Evolutionary conservation across 2,113 vertebrate genomes (phyloP).

Genomic region (Zosterops lateralis): DNA sequence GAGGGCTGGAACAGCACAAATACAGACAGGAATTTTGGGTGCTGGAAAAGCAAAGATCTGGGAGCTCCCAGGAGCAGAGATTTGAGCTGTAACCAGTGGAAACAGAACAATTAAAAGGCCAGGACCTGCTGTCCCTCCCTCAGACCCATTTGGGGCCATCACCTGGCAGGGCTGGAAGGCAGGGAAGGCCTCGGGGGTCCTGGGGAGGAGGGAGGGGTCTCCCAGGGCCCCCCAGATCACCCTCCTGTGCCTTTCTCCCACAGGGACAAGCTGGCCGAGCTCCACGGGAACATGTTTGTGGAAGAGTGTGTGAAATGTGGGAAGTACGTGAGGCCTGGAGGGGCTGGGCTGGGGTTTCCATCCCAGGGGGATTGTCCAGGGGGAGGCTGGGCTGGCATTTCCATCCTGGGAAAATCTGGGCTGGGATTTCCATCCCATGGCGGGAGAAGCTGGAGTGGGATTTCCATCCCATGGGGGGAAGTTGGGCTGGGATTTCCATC

Average conservation of each 20-base stretch:
- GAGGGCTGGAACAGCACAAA: background rate
- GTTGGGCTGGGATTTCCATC: background rate
- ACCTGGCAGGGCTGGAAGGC: background rate
- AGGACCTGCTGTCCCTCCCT: background rate
- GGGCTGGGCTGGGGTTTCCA: background rate
- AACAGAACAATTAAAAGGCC: background rate
- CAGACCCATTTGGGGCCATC: background rate
- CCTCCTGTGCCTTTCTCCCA: background rate
- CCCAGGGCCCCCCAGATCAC: background rate
- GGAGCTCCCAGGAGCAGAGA: background rate
- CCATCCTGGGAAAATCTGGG: background rate
- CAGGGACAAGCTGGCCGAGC: constrained; percentile 91
- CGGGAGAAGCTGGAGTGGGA: too few species aligned
- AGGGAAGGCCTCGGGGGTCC: background rate
- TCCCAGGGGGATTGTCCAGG: too few species aligned
- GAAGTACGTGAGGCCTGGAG: constrained; percentile 74
- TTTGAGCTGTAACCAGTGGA: background rate
- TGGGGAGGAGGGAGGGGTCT: background rate
- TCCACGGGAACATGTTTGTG: constrained; percentile 98
- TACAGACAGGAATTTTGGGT: background rate
- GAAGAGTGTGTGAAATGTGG: constrained; percentile 96
- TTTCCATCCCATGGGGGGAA: too few species aligned
- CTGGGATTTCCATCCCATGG: background rate
- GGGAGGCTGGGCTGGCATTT: too few species aligned
- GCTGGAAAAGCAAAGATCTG: background rate